Evolutionary conservation across 2,888 invertebrate species (phyloP), one percentile per base, ranked within the genome.

Genomic region (Trichogramma evanescens): DNA sequence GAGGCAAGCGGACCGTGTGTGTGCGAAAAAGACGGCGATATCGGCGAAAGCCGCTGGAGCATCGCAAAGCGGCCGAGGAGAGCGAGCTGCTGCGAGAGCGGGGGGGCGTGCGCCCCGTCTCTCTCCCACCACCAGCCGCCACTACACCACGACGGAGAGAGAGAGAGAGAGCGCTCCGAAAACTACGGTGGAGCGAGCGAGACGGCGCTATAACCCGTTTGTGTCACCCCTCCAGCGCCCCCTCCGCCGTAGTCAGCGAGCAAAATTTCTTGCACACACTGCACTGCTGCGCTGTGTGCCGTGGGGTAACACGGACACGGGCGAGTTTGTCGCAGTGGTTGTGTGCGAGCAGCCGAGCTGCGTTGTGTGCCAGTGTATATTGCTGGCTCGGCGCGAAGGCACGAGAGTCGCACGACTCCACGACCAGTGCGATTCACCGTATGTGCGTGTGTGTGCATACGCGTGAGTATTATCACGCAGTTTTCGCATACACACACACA

Each of bases 381-480:
- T 26, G 26, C 26, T 26, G 26, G 26, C 26, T 26, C 26, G 26
- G 26, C 26, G 26, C 26, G 26, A 26, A 26, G 26, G 26, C 26
- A 26, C 26, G 26, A 26, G 26, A 26, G 26, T 26, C 26, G 26
- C 26, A 26, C 26, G 26, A 26, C 26, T 26, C 26, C 26, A 26
- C 26, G 26, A 26, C 26, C 26, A 26, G 26, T 13, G 13, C 13
- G 13, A 13, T 13, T 13, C 13, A 13, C 42, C 44, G 55, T 44
- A 49, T 48, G 55, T 70, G 70, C 71, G 71, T 71, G 74, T 74
- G 74, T 75, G 75, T 74, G 72, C 72, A 74, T 74, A 75, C 72
- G 76, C 74, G 72, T 73, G 74, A 73, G 75, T 26, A 26, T 26
- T 26, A 26, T 26, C 26, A 26, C 26, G 26, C 26, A 26, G 26